Evolutionary conservation across 2,888 invertebrate genomes (phyloP).

Genomic region (Coleophora flavipennella): DNA sequence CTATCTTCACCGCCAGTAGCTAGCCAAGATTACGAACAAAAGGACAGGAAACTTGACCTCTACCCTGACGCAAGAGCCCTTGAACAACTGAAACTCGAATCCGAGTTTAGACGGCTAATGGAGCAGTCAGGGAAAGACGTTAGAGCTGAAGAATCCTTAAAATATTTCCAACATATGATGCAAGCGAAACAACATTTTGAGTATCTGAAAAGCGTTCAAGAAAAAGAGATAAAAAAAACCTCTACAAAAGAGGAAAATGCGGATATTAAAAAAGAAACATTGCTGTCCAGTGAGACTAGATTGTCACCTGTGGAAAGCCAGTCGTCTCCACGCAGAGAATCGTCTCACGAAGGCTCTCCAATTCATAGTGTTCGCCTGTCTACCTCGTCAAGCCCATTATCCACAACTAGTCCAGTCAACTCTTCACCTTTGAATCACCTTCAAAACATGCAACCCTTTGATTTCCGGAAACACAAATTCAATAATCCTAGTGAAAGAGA

Average conservation of each 20-base stretch:
- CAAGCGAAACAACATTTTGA: slow-evolving; percentile 58
- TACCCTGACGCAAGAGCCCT: slow-evolving; percentile 53
- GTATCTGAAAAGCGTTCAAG: slow-evolving; percentile 54
- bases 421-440: slow-evolving; percentile 88
- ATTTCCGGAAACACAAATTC: slow-evolving; percentile 80
- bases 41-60: slow-evolving; percentile 34
- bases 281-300: slow-evolving; percentile 4
- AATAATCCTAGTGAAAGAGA: slow-evolving; percentile 47
- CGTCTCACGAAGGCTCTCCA: slow-evolving; percentile 55
- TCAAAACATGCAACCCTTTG: slow-evolving; percentile 97
- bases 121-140: slow-evolving; percentile 69
- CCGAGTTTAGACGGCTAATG: slow-evolving; percentile 70
- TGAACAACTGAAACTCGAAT: slow-evolving; percentile 70
- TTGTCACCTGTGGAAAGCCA: slow-evolving; percentile 37
- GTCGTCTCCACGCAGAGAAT: slow-evolving; percentile 42
- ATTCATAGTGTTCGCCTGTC: slow-evolving; percentile 50
- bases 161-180: slow-evolving; percentile 62
- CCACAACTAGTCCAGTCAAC: slow-evolving; percentile 74
- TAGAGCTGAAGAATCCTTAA: slow-evolving; percentile 52
- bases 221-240: slow-evolving; percentile 36
- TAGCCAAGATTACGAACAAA: slow-evolving; percentile 50
- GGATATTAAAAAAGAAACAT: slow-evolving; percentile 40
- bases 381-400: slow-evolving; percentile 63
- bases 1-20: slow-evolving; percentile 68
- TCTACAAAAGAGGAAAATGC: slow-evolving; percentile 24